phyloP scores from a whole-genome alignment of 2,113 vertebrate genomes.

The Zeus faber region DNA sequence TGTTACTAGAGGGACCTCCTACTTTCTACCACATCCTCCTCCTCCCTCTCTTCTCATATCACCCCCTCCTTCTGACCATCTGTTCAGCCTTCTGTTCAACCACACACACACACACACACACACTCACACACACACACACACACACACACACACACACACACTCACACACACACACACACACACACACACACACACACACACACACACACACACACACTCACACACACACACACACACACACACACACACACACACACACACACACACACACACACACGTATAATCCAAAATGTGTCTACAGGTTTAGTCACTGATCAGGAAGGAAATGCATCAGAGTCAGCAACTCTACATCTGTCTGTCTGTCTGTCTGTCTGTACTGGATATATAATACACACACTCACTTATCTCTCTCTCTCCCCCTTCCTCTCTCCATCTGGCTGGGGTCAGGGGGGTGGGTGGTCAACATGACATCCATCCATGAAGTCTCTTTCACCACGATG shows the following conservation, averaged over 20 bases:
- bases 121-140: slow-evolving; percentile 7
- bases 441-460: no score
- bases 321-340: slow-evolving; percentile 1
- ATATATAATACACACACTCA: no score
- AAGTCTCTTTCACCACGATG: no score
- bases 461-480: no score
- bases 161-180: slow-evolving; percentile 3
- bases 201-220: slow-evolving; percentile 1
- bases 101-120: not conserved
- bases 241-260: not conserved
- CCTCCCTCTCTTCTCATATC: not conserved
- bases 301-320: no score
- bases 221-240: slow-evolving; percentile 1
- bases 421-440: no score
- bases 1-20: not conserved
- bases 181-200: slow-evolving; percentile 5
- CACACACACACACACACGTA: not conserved
- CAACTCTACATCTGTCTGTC: no score
- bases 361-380: no score
- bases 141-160: slow-evolving; percentile 1
- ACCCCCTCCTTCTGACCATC: not conserved
- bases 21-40: not conserved
- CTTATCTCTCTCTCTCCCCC: no score
- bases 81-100: no score
- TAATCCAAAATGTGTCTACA: no score